A percentile compares a stretch with the other conserved stretches of the same genome.
Evolutionary conservation across 2,797 vertebrate genomes (phyloP).

Genomic region (Megaceryle alcyon): DNA sequence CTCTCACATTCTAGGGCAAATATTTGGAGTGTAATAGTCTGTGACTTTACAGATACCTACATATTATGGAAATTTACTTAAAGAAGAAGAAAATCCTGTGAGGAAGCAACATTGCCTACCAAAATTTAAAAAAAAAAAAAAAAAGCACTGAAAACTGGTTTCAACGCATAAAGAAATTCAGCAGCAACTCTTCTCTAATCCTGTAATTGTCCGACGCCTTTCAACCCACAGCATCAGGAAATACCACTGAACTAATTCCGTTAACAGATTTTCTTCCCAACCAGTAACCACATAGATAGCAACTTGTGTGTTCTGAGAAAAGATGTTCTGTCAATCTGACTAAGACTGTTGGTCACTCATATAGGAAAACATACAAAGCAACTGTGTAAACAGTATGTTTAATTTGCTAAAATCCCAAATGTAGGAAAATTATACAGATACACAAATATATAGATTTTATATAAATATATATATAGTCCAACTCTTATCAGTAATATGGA

Average conservation of each 20-base stretch:
- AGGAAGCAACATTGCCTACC: slow-evolving; percentile 55
- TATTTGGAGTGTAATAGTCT: slow-evolving; percentile 70
- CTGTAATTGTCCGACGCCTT: slow-evolving; percentile 60
- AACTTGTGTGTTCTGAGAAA: slow-evolving; percentile 61
- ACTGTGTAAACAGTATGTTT: slow-evolving; percentile 72
- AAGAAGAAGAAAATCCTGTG: slow-evolving; percentile 61
- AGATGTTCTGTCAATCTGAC: slow-evolving; percentile 52
- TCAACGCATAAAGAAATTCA: slow-evolving; percentile 47
- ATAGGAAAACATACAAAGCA: slow-evolving; percentile 59
- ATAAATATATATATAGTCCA: slow-evolving; percentile 83
- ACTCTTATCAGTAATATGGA: slow-evolving; percentile 81
- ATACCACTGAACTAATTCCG: slow-evolving; percentile 66
- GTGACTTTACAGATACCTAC: slow-evolving; percentile 40
- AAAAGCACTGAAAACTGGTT: slow-evolving; percentile 75
- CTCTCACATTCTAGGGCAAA: slow-evolving; percentile 51
- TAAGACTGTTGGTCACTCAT: slow-evolving; percentile 66
- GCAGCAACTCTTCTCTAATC: slow-evolving; percentile 45
- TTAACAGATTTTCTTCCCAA: slow-evolving; percentile 64
- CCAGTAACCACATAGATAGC: slow-evolving; percentile 42
- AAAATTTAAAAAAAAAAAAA: background rate
- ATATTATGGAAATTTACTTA: slow-evolving; percentile 20
- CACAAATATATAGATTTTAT: slow-evolving; percentile 75
- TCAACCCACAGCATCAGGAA: slow-evolving; percentile 34
- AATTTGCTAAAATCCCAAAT: slow-evolving; percentile 77
- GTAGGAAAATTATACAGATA: slow-evolving; percentile 78